Evolutionary conservation across 1,140 invertebrate genomes (phyloP), one percentile per base, ranked within the genome.

Genomic region (Drosophila miranda): DNA sequence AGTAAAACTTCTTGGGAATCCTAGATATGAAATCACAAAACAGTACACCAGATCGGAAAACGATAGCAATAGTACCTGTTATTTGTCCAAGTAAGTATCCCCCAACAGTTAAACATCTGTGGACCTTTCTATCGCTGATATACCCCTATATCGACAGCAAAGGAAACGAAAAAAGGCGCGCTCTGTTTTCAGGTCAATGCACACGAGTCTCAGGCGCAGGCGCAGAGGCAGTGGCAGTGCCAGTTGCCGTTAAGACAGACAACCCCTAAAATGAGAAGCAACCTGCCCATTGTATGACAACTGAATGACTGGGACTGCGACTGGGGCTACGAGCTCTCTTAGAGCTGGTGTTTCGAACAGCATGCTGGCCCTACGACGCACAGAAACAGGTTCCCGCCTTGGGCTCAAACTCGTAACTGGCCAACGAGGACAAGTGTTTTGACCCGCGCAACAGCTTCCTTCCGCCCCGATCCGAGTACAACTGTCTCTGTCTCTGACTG

Each of bases 391-490:
- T 84, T 84, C 46, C 38, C 7, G 43, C 34, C n/a, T 49, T 52
- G 55, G 69, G 58, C 55, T 68, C 62, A 67, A 68, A 68, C 23
- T 68, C 61, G 50, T 50, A 68, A 68, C 50, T 44, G 42, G 43
- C 64, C 8, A 46, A 41, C 49, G 62, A 43, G 26, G 55, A 73
- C 73, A 84, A 84, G 76, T 84, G 72, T 84, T 68, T 84, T 76
- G 72, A 75, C 72, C 80, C 76, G 80, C 71, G 63, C 80, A 83
- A 79, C 80, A 83, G 75, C 80, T 76, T 81, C 78, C 78, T 81
- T 83, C 75, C 59, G 75, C 61, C 57, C 54, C 11, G 51, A 34
- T 14, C 43, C n/a, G 53, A 60, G 19, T 26, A 50, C 52, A 71
- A 70, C 53, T 63, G 62, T 60, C 48, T 57, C 53, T 53, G 46